A percentile compares a stretch with the other conserved stretches of the same genome.
Evolutionary conservation across 2,797 vertebrate genomes (phyloP).

Genomic region (Aldrovandia affinis): DNA sequence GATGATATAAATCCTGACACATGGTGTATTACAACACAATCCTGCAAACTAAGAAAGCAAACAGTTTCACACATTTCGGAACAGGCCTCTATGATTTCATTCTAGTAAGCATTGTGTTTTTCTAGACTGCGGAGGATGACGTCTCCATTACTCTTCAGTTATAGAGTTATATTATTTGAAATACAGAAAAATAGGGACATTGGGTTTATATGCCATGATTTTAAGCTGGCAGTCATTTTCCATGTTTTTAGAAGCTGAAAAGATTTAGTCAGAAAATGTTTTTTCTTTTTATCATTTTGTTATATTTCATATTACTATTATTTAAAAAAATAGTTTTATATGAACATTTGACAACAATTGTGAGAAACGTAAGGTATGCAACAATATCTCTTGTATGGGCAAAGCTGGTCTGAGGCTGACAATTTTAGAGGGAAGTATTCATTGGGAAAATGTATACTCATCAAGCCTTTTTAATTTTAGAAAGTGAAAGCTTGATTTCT

Average conservation of each 20-base stretch:
- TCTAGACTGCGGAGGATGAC: background rate
- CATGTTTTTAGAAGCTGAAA: background rate
- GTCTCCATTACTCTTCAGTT: background rate
- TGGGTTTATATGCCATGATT: background rate
- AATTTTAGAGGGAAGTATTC: constrained; percentile 3
- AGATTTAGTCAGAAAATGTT: background rate
- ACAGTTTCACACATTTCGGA: background rate
- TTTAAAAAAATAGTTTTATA: background rate
- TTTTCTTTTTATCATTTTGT: background rate
- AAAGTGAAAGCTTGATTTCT: constrained; percentile 3
- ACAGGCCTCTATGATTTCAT: background rate
- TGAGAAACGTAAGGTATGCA: background rate
- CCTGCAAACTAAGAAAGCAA: background rate
- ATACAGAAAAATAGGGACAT: background rate
- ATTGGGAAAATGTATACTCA: background rate
- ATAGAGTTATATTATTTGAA: background rate
- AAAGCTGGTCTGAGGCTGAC: background rate
- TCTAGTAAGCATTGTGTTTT: too few species aligned
- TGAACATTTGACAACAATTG: background rate
- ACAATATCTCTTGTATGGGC: background rate
- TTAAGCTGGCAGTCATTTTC: background rate
- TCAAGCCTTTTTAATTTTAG: background rate
- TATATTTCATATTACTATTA: background rate
- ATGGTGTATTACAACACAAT: background rate
- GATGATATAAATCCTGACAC: background rate